Conservation (phyloP, 2,888 invertebrate genomes). For the Himalopsyche japonica region DNA sequence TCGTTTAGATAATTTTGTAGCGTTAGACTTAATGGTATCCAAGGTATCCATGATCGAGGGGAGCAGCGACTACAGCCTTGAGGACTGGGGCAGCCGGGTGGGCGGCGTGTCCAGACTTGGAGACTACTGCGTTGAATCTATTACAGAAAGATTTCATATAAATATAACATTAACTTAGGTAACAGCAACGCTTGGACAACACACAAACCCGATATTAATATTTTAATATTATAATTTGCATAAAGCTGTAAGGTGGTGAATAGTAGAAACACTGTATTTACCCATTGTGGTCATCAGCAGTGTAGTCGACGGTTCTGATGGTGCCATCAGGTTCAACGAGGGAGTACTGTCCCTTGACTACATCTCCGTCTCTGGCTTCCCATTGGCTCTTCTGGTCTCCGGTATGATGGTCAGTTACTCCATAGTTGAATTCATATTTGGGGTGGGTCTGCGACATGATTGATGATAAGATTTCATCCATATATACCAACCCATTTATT, state of each 20-base stretch:
- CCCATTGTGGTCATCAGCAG: conserved; percentile 57
- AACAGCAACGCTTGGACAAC: too few relatives aligned
- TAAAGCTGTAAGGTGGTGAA: too few relatives aligned
- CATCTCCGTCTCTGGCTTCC: conserved; percentile 65
- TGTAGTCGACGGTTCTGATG: conserved; percentile 64
- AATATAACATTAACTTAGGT: too few relatives aligned
- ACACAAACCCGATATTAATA: too few relatives aligned
- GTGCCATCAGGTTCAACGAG: conserved; percentile 66
- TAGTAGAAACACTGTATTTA: too few relatives aligned
- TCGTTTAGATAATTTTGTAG: not conserved
- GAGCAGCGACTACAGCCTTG: conserved; percentile 59
- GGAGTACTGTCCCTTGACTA: conserved; percentile 69
- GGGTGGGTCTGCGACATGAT: conserved; percentile 68
- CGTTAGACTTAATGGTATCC: conserved; percentile 42
- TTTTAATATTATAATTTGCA: too few relatives aligned
- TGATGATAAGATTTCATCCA: too few relatives aligned
- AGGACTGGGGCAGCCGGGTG: conserved; percentile 58
- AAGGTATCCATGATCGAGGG: conserved; percentile 49
- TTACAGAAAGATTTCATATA: too few relatives aligned
- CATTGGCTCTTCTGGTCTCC: conserved; percentile 67
- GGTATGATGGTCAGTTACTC: conserved; percentile 65
- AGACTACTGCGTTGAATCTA: conserved; percentile 65
- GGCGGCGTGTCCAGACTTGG: conserved; percentile 60
- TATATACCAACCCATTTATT: too few relatives aligned
- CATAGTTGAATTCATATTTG: conserved; percentile 65